Evolutionary conservation across 2,888 invertebrate genomes (phyloP), one percentile per base, ranked within the genome.

Genomic region (Cryptosula pallasiana): DNA sequence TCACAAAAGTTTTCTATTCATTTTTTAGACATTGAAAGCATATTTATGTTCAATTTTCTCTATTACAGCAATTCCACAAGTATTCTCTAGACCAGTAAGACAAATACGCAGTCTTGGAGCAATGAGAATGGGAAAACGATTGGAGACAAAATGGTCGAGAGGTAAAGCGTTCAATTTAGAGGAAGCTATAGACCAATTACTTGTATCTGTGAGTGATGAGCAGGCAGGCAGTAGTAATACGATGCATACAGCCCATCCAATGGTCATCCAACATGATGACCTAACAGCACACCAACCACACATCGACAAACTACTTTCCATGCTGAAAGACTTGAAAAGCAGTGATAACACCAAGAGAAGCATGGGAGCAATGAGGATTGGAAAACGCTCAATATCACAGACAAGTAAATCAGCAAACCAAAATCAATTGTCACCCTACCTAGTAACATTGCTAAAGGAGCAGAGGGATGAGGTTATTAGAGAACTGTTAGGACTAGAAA

Each of bases 111-210:
- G 63, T 32, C 20, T 63, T 20, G 63, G 63, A 25, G 32, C 32
- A 9, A 63, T 63, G 63, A 27, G 63, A n/a, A 25, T 32, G 13
- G 63, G 63, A 32, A 63, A 63, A n/a, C 27, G 63, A 63, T 32
- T 32, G 5, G 13, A 20, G 25, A 16, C 5, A 23, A n/a, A 27
- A 63, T 29, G 63, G 13, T 29, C 20, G 13, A 27, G 9, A 5
- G 63, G n/a, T 29, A 63, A 32, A 1, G 16, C 20, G 32, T 29
- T 2, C 3, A 29, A 34, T 34, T 63, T 27, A 13, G 2, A 63
- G 9, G 27, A 27, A 29, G 63, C 63, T 13, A 27, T n/a, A 27
- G 29, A 63, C 25, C 13, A 27, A 27, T 63, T 63, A 32, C 3
- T 63, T 32, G n/a, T 13, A 2, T 5, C 20, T 20, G 25, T 63